Evolutionary conservation across 2,888 invertebrate species (phyloP), one percentile per base, ranked within the genome.

Genomic region (Zele albiditarsus): DNA sequence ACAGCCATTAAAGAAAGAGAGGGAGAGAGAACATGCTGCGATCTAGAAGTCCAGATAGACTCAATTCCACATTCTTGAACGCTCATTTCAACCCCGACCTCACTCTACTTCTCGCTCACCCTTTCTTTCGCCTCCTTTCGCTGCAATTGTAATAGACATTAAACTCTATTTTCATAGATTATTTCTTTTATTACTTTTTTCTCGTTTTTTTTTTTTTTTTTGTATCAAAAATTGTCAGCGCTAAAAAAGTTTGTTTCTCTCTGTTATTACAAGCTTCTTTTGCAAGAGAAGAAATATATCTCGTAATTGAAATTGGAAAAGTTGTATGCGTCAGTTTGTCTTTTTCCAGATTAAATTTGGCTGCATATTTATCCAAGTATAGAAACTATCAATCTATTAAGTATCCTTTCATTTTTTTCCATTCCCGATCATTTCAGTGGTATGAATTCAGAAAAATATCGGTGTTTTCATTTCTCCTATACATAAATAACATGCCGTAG

Each of bases 41-140:
- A 53, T 53, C 53, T 53, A 53, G 20, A 53, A 53, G 53, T 53
- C 53, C 53, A 53, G 53, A 53, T 53, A 53, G 53, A 53, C 53
- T 53, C 53, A 53, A 53, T 53, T 53, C 20, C 53, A 53, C 53
- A 6, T 53, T 53, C 53, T 53, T 20, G 53, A 53, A 53, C 20
- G 23, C 53, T 20, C 53, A 53, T 53, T 53, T 53, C n/a, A 53
- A 20, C 53, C 53, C 20, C 53, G 53, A 53, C 53, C 53, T 53
- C 20, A 20, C 53, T 20, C 53, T 53, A 20, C 3, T 53, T 20
- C 20, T 23, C 42, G 2, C 8, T 20, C 53, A n/a, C 20, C n/a
- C 53, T n/a, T 10, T 20, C n/a, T n/a, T 16, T 23, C 20, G 20
- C 53, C 1, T 49, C 8, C 8, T 53, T 53, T 3, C 8, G 5